phyloP scores from a whole-genome alignment of 2,888 invertebrate species.

The Pycnomerus fuliginosus region DNA sequence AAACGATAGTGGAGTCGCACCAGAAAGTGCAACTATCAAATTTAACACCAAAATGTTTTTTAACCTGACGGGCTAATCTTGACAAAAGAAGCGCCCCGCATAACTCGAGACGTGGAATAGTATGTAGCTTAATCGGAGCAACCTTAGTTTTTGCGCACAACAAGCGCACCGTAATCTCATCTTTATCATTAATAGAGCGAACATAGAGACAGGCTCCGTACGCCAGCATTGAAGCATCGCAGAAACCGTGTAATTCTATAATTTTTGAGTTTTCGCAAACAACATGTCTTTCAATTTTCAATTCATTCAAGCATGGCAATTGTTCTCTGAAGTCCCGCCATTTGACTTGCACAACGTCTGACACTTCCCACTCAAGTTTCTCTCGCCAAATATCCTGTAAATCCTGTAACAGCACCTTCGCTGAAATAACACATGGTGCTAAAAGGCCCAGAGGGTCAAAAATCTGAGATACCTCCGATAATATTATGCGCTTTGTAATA shows the following conservation, averaged over 20 bases:
- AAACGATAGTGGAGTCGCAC: constrained; percentile 13
- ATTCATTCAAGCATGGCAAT: too few relatives aligned
- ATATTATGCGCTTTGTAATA: too few relatives aligned
- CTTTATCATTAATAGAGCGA: constrained; percentile 2
- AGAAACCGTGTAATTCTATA: constrained; percentile 1
- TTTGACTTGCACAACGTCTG: too few relatives aligned
- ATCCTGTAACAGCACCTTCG: too few relatives aligned
- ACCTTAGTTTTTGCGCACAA: constrained; percentile 26
- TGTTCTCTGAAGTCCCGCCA: too few relatives aligned
- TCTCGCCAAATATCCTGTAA: too few relatives aligned
- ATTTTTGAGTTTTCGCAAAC: too few relatives aligned
- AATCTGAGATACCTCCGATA: too few relatives aligned
- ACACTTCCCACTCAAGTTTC: too few relatives aligned
- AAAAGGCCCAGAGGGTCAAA: too few relatives aligned
- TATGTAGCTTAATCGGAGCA: constrained; percentile 21
- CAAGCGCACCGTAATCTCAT: constrained; percentile 4
- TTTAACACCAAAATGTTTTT: constrained; percentile 3
- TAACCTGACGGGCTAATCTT: not conserved
- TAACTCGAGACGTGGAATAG: constrained; percentile 26
- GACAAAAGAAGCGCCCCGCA: constrained; percentile 17
- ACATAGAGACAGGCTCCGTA: constrained; percentile 26
- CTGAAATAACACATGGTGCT: too few relatives aligned
- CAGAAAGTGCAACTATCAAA: constrained; percentile 1
- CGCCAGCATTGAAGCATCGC: constrained; percentile 7
- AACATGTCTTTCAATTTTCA: too few relatives aligned